Evolutionary conservation across 2,113 vertebrate genomes (phyloP).

Genomic region (Chloroceryle aenea): DNA sequence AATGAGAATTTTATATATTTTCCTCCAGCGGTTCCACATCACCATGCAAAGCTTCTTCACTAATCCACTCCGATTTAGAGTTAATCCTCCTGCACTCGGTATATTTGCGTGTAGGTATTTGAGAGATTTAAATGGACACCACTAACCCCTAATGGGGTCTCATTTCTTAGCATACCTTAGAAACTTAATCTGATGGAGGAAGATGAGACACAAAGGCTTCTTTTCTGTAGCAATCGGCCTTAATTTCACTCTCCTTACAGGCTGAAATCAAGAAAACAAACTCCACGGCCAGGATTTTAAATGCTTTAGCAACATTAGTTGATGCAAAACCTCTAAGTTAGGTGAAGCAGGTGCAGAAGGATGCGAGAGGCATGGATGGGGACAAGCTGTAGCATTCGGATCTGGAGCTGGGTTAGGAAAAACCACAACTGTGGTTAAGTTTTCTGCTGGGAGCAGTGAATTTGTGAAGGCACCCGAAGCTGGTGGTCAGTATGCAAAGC

Average conservation of each 20-base stretch:
- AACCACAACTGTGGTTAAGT: fast-evolving
- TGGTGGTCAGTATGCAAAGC: background rate
- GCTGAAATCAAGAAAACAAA: conserved; percentile 1
- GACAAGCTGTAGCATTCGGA: background rate
- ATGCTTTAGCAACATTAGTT: background rate
- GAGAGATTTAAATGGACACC: conserved; percentile 56
- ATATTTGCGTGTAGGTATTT: background rate
- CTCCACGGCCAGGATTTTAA: background rate
- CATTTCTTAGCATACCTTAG: background rate
- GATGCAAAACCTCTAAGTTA: background rate
- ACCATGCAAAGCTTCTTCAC: background rate
- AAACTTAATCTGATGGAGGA: background rate
- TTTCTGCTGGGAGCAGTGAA: background rate
- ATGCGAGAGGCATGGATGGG: background rate
- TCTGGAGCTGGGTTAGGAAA: background rate
- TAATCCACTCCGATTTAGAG: conserved; percentile 31
- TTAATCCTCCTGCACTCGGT: conserved; percentile 31
- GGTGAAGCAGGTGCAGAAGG: background rate
- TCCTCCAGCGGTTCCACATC: background rate
- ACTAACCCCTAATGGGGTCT: conserved; percentile 4
- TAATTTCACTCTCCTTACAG: background rate
- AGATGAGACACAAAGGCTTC: conserved; percentile 48
- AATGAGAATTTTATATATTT: conserved; percentile 9
- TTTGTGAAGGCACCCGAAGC: background rate
- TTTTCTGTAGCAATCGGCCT: background rate